phyloP scores from a whole-genome alignment of 2,113 vertebrate genomes.

The Cavia aperea region DNA sequence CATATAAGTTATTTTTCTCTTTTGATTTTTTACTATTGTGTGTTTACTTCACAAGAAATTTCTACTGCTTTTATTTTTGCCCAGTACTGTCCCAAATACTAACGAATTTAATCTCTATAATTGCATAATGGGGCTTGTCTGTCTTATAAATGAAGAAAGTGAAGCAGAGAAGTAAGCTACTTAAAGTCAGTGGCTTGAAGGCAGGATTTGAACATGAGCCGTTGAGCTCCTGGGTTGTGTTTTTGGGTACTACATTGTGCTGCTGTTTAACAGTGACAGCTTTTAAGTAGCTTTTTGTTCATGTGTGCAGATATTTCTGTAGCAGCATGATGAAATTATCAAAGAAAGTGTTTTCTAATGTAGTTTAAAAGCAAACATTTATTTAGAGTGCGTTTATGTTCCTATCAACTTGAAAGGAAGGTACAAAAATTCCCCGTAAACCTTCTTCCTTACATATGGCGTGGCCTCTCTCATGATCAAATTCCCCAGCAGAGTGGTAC shows the following conservation, averaged over 20 bases:
- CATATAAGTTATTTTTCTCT: background rate
- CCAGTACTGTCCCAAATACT: background rate
- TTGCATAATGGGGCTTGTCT: background rate
- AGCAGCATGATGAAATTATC: background rate
- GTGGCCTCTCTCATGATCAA: background rate
- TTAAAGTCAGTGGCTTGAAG: background rate
- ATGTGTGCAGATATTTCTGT: background rate
- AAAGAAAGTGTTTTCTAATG: background rate
- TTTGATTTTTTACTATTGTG: background rate
- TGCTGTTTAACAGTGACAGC: background rate
- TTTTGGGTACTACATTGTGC: background rate
- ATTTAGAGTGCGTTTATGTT: background rate
- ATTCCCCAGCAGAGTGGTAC: background rate
- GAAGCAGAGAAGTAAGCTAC: background rate
- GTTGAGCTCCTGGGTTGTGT: too few species aligned
- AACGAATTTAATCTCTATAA: background rate
- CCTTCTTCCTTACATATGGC: too few species aligned
- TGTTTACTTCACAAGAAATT: background rate
- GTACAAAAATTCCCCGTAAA: background rate
- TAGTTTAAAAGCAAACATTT: background rate
- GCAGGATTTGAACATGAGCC: background rate
- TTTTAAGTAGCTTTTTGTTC: background rate
- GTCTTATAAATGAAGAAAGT: background rate
- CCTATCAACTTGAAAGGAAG: background rate
- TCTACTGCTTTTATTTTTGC: background rate